Evolutionary conservation across 2,797 vertebrate genomes (phyloP).

Genomic region (Moxostoma hubbsi): DNA sequence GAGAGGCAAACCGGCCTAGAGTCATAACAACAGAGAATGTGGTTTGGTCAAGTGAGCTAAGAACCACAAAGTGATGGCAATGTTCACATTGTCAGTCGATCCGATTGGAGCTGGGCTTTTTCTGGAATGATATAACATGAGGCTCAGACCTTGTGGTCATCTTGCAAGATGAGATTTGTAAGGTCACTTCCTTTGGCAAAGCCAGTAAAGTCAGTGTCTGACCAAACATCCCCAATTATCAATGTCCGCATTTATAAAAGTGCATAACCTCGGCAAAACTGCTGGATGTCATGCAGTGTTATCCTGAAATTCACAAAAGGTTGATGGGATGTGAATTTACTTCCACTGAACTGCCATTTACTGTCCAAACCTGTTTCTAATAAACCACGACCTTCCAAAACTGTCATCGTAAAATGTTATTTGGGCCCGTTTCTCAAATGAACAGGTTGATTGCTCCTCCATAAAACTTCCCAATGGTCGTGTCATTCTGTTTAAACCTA

Average conservation of each 20-base stretch:
- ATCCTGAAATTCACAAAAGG: slow-evolving; percentile 9
- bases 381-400: slow-evolving; percentile 30
- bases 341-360: neutral
- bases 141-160: slow-evolving; percentile 30
- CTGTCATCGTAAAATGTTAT: slow-evolving; percentile 30
- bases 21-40: slow-evolving; percentile 19
- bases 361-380: slow-evolving; percentile 30
- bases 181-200: slow-evolving; percentile 34
- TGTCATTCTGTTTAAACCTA: neutral
- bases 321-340: slow-evolving; percentile 37
- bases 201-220: slow-evolving; percentile 31
- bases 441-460: slow-evolving; percentile 19
- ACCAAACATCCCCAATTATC: slow-evolving; percentile 8
- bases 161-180: slow-evolving; percentile 7
- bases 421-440: neutral
- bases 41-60: slow-evolving; percentile 3
- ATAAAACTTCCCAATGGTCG: slow-evolving; percentile 9
- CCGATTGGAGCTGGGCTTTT: neutral
- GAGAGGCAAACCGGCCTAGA: slow-evolving; percentile 30
- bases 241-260: neutral
- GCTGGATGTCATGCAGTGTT: slow-evolving; percentile 32
- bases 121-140: slow-evolving; percentile 4
- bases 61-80: slow-evolving; percentile 41
- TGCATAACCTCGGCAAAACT: slow-evolving; percentile 28
- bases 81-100: slow-evolving; percentile 10